phyloP scores from a whole-genome alignment of 2,888 invertebrate genomes.

The Homarus gammarus region DNA sequence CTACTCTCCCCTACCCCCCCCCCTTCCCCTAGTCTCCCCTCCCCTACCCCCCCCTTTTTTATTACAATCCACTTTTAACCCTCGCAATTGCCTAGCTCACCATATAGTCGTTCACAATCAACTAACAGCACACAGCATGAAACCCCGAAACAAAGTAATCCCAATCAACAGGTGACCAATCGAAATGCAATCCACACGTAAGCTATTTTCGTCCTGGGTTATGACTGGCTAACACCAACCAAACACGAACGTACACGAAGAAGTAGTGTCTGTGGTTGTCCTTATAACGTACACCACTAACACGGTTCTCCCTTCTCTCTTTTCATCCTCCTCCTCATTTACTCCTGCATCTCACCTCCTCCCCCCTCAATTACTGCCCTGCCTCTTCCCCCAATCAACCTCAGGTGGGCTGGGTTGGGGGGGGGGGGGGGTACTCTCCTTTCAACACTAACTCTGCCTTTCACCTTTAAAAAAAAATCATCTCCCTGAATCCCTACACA shows the following conservation, averaged over 20 bases:
- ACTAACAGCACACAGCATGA: background rate
- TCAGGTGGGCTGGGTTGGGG: too few relatives aligned
- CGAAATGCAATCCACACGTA: conserved; percentile 1
- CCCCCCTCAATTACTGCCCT: background rate
- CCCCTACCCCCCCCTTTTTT: background rate
- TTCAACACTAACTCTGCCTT: background rate
- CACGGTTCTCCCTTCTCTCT: too few relatives aligned
- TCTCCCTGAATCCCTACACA: conserved; percentile 36
- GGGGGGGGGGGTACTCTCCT: too few relatives aligned
- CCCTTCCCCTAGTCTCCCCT: background rate
- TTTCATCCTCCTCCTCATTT: background rate
- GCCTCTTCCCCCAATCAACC: background rate
- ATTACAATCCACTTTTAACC: background rate
- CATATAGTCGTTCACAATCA: background rate
- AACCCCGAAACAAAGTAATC: background rate
- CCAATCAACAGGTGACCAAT: background rate
- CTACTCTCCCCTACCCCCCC: background rate
- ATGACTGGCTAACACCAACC: background rate
- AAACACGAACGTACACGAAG: too few relatives aligned
- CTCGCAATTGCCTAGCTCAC: background rate
- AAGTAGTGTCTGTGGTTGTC: too few relatives aligned
- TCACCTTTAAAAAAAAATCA: conserved; percentile 1
- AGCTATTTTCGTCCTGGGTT: background rate
- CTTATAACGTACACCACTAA: too few relatives aligned
- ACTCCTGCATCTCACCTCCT: background rate